Base-by-base conservation (phyloP, 1,140 invertebrate species). In the Drosophila tani region DNA sequence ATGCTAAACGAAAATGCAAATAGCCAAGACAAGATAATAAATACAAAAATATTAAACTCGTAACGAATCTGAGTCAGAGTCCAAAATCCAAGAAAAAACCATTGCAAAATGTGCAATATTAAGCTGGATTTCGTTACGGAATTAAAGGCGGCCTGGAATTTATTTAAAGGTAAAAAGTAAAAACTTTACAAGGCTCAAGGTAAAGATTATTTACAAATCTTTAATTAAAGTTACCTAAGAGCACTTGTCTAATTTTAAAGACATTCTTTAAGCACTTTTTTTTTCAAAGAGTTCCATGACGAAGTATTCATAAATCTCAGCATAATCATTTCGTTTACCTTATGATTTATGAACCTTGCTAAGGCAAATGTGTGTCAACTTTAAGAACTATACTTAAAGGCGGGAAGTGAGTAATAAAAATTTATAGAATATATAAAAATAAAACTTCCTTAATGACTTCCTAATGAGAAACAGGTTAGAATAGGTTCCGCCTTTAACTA, bases 1-100 rank as follows among this genome's bases (percentile, higher is more conserved):
- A 73, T 73, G 69, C 68, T 73, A 73, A 59, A 53, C 46, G 49
- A 47, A 70, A 79, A 47, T 63, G 67, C 59, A 79, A 79, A 79
- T 79, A 79, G 67, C 53, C 24, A 40, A 56, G 57, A 12, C 46
- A 47, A 47, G 29, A 56, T 38, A 65, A 65, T n/a, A 21, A 40
- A 40, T 38, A 38, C 3, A 32, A 27, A 27, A 4, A 24, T 24
- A n/a, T 19, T 40, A 9, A 24, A 40, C n/a, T 40, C 67, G 12
- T 24, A 60, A 73, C 70, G 53, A 71, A 60, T 71, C 67, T 50
- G 53, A 38, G 49, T 40, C 49, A 47, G 21, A 66, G 53, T 43
- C 38, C n/a, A 40, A 53, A 41, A 35, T 21, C 17, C 17, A 17
- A 60, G 35, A 56, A 24, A 73, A 50, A n/a, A 46, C 17, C 24